Conservation (phyloP, 1,140 invertebrate genomes). For the Drosophila rhopaloa region DNA sequence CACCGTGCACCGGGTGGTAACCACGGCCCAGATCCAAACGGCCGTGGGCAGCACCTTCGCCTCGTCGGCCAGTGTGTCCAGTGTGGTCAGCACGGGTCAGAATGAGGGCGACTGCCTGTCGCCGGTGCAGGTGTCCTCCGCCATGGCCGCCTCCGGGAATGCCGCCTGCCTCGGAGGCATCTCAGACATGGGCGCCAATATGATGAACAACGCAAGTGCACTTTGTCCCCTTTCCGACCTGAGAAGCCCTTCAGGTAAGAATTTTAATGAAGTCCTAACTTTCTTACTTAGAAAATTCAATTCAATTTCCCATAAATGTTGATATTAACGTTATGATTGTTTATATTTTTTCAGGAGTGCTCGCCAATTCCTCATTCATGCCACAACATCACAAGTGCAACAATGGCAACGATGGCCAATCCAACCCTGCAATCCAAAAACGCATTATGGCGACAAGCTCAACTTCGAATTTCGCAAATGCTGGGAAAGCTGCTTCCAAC, state of each 20-base stretch:
- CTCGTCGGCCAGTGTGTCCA: constrained; percentile 82
- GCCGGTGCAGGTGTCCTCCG: constrained; percentile 55
- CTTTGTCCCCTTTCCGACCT: constrained; percentile 55
- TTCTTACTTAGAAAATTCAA: too few species aligned
- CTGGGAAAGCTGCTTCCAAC: constrained; percentile 64
- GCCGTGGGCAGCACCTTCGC: constrained; percentile 79
- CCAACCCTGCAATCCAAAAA: constrained; percentile 56
- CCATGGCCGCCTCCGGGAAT: constrained; percentile 55
- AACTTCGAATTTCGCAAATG: constrained; percentile 56
- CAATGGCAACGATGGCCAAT: constrained; percentile 51
- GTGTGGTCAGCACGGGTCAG: constrained; percentile 73
- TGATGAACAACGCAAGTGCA: constrained; percentile 57
- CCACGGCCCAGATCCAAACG: constrained; percentile 83
- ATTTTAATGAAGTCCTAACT: neutral
- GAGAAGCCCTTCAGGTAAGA: constrained; percentile 61
- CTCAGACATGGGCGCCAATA: constrained; percentile 61
- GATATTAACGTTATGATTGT: too few species aligned
- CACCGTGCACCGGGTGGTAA: constrained; percentile 82
- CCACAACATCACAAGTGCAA: constrained; percentile 63
- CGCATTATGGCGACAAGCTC: constrained; percentile 48
- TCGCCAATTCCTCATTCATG: constrained; percentile 60
- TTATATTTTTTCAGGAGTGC: constrained; percentile 41
- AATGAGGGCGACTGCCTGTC: constrained; percentile 72
- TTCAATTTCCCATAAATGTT: too few species aligned
- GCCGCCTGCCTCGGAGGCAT: constrained; percentile 52